Evolutionary conservation across 1,140 invertebrate species (phyloP).

Genomic region (Cyrtorhinus lividipennis): DNA sequence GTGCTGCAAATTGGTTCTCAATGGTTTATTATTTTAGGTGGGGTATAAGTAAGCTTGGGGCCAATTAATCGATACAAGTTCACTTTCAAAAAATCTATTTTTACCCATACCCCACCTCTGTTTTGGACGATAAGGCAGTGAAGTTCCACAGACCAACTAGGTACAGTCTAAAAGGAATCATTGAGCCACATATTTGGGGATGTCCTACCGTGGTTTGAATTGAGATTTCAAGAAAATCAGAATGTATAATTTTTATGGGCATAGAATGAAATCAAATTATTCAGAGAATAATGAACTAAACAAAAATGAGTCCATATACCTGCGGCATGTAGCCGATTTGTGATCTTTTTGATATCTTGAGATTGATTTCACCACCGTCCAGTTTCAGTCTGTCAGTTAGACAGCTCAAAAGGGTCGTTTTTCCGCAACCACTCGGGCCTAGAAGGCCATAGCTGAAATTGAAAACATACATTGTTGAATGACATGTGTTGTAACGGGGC

Average conservation of each 20-base stretch:
- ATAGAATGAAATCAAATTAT: neutral
- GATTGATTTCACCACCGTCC: slow-evolving; percentile 58
- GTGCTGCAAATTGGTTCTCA: too few species aligned
- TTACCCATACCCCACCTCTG: too few species aligned
- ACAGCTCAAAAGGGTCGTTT: slow-evolving; percentile 65
- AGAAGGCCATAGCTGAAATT: slow-evolving; percentile 53
- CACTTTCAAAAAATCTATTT: too few species aligned
- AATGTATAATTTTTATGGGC: neutral
- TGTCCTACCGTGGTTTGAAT: neutral
- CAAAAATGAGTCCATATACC: slow-evolving; percentile 37
- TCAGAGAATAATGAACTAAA: too few species aligned
- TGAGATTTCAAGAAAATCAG: neutral
- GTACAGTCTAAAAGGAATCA: neutral
- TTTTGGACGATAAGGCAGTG: too few species aligned
- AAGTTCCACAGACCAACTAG: neutral
- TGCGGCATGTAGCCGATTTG: slow-evolving; percentile 73
- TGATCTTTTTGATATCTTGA: slow-evolving; percentile 56
- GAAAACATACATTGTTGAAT: too few species aligned
- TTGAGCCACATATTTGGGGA: neutral
- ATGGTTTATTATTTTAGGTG: too few species aligned
- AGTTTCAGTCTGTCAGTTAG: slow-evolving; percentile 60
- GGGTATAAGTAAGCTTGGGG: too few species aligned
- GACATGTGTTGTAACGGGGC: too few species aligned
- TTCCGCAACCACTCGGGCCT: slow-evolving; percentile 65
- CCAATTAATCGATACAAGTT: too few species aligned